Evolutionary conservation across 2,113 vertebrate genomes (phyloP).

Genomic region (Cettia cetti): DNA sequence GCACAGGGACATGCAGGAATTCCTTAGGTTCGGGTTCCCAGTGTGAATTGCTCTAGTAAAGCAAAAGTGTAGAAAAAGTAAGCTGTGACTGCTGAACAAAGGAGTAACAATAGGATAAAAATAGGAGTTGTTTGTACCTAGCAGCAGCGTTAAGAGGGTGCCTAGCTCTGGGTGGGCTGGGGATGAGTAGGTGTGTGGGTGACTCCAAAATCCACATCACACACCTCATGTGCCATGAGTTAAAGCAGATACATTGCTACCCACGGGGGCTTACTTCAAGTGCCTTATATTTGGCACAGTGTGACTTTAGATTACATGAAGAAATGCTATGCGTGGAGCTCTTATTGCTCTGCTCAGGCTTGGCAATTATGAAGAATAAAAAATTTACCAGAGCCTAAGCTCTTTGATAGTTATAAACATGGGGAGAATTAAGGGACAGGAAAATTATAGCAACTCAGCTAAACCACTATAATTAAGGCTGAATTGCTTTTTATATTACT

Average conservation of each 20-base stretch:
- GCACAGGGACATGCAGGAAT: not conserved
- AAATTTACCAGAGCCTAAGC: slow-evolving; percentile 55
- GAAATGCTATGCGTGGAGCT: slow-evolving; percentile 31
- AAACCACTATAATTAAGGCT: slow-evolving; percentile 64
- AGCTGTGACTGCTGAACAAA: not conserved
- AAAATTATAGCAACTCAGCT: slow-evolving; percentile 63
- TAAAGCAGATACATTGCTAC: slow-evolving; percentile 9
- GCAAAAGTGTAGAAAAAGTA: not conserved
- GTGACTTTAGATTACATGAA: slow-evolving; percentile 21
- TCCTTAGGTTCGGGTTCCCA: not conserved
- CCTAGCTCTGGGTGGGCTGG: not conserved
- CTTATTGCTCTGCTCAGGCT: slow-evolving; percentile 50
- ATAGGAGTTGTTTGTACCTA: not conserved
- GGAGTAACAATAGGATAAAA: not conserved
- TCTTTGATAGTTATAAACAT: slow-evolving; percentile 56
- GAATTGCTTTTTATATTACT: slow-evolving; percentile 58
- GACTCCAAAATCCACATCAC: not conserved
- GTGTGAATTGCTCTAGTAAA: not conserved
- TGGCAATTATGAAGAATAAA: slow-evolving; percentile 60
- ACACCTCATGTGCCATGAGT: not conserved
- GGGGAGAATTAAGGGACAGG: slow-evolving; percentile 60
- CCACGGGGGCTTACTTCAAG: slow-evolving; percentile 22
- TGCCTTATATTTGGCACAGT: slow-evolving; percentile 53
- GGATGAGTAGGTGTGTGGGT: not conserved
- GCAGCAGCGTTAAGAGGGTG: not conserved